Evolutionary conservation across 1,140 invertebrate genomes (phyloP), one percentile per base, ranked within the genome.

Genomic region (Diabrotica undecimpunctata): DNA sequence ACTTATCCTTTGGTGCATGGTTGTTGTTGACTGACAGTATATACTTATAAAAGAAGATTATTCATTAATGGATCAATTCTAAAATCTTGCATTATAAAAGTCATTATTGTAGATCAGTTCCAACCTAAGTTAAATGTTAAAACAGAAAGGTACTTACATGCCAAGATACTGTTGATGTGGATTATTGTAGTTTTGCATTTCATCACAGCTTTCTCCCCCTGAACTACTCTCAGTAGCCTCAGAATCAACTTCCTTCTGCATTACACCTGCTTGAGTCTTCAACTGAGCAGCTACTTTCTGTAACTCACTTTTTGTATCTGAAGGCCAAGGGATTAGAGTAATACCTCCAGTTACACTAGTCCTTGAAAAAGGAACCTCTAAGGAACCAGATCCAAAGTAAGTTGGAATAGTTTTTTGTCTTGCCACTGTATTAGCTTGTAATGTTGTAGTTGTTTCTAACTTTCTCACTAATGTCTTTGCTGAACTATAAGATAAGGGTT

Each of bases 211-310:
- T 78, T 97, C 95, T 38, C 92, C 93, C 51, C 94, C 95, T 41
- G 94, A 96, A 74, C 93, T 96, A 59, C 93, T 95, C 12, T 90
- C 92, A 11, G 95, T 97, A 11, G 92, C 94, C 82, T 97, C 95
- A 12, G 94, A 95, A 80, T 97, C 95, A 54, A 95, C 80, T 70
- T 86, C 85, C 55, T 83, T 80, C 72, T 93, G 87, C 54, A 93
- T 83, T 62, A 90, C 80, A 37, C 85, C 82, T 62, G 94, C 75
- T 77, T 92, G 90, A 0, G 84, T 86, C 8, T 85, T 79, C 52
- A 94, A 79, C 13, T 87, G 83, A 41, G 90, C 90, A 7, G 87
- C 82, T 1, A 90, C 85, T 59, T 84, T 84, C 65, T 88, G 84
- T 46, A 91, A 72, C 67, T 80, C 86, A 69, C 78, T 79, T 72